Conservation (phyloP, 2,797 vertebrate genomes). For the Hippocampus kuda region DNA sequence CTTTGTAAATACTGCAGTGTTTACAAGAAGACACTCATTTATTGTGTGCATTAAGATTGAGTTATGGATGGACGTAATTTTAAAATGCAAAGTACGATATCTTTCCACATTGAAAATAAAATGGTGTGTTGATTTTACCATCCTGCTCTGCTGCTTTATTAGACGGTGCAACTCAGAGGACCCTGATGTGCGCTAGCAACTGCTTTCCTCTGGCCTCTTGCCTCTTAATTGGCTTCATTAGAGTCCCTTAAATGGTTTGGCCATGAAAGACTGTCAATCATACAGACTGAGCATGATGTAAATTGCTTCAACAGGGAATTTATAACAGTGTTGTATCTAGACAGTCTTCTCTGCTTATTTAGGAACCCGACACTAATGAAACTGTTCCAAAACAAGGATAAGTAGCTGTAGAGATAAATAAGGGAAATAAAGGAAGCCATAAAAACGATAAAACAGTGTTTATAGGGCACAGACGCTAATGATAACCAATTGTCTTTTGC, state of each 20-base stretch:
- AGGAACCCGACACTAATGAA: neutral
- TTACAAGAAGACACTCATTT: neutral
- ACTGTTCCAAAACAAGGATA: neutral
- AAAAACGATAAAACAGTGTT: neutral
- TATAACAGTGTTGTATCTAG: neutral
- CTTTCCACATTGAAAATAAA: too few species aligned
- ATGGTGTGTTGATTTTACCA: too few species aligned
- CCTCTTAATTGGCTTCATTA: constrained; percentile 46
- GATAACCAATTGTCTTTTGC: constrained; percentile 7
- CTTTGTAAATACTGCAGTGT: too few species aligned
- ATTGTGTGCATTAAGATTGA: neutral
- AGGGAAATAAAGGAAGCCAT: neutral
- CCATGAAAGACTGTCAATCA: constrained; percentile 53
- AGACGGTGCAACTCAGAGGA: too few species aligned
- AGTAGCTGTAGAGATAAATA: neutral
- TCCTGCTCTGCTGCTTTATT: neutral
- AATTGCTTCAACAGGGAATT: neutral
- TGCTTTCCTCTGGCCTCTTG: constrained; percentile 34
- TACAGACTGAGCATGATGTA: constrained; percentile 22
- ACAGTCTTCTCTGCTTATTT: neutral
- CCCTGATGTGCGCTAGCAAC: constrained; percentile 19
- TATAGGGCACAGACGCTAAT: constrained; percentile 8
- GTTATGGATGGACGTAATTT: too few species aligned
- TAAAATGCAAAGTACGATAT: too few species aligned
- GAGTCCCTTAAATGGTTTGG: constrained; percentile 31